Evolutionary conservation across 2,797 vertebrate species (phyloP).

Genomic region (Fistularia commersonii): DNA sequence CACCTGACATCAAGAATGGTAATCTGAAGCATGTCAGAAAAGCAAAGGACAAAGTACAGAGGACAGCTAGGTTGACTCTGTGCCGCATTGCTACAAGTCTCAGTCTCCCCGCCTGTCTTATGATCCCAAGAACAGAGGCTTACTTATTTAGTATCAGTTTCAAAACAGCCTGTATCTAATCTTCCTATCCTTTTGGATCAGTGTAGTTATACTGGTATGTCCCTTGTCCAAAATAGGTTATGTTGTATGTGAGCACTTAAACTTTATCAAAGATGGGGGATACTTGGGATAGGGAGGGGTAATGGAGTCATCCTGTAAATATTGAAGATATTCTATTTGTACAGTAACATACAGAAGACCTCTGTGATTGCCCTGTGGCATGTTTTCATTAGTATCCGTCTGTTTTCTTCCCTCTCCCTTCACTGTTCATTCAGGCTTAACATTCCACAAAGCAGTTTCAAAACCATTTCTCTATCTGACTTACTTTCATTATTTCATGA

Average conservation of each 20-base stretch:
- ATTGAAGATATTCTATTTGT: too few relatives aligned
- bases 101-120: conserved; percentile 40
- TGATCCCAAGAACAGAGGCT: conserved; percentile 54
- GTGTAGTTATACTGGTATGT: conserved; percentile 11
- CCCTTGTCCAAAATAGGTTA: conserved; percentile 5
- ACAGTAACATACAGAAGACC: neutral
- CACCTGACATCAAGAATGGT: conserved; percentile 21
- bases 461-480: conserved; percentile 5
- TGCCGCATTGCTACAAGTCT: conserved; percentile 20
- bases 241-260: neutral
- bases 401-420: conserved; percentile 8
- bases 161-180: conserved; percentile 26
- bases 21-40: neutral
- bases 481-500: conserved; percentile 9
- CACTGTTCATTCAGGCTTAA: conserved; percentile 10
- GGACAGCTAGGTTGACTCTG: conserved; percentile 25
- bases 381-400: conserved; percentile 9
- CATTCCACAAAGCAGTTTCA: conserved; percentile 21
- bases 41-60: conserved; percentile 21
- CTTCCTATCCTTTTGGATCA: conserved; percentile 40
- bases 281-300: too few relatives aligned
- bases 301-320: too few relatives aligned
- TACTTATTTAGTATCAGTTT: conserved; percentile 50
- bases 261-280: too few relatives aligned
- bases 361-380: neutral